These are phyloP conservation scores for Hycleus phaleratus DNA, from an alignment of 1,140 invertebrate species.

Conservation along the genomic window DNA sequence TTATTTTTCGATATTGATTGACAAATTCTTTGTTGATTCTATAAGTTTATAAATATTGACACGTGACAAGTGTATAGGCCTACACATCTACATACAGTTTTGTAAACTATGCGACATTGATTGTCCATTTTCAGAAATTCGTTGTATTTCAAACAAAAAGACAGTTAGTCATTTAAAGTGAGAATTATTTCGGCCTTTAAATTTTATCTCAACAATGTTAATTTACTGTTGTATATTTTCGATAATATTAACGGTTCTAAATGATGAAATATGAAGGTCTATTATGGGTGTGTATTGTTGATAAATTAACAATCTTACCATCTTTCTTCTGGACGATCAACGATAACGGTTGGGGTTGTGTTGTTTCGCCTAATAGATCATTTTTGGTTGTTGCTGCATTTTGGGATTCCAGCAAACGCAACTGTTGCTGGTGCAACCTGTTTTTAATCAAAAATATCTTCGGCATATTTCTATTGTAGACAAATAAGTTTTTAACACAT, in stretches of 20 bases:
- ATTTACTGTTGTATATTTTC: neutral
- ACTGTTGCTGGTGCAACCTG: constrained; percentile 79
- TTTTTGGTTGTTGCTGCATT: constrained; percentile 45
- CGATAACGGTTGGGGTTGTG: constrained; percentile 46
- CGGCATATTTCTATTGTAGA: constrained; percentile 56
- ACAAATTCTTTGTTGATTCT: too few relatives aligned
- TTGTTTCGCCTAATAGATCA: constrained; percentile 38
- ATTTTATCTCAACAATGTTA: neutral
- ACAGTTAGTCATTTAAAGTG: neutral
- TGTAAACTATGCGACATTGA: neutral
- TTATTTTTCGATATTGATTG: too few relatives aligned
- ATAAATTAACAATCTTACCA: constrained; percentile 32
- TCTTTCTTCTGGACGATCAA: constrained; percentile 49
- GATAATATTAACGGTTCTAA: too few relatives aligned
- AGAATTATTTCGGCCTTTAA: too few relatives aligned
- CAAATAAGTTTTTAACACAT: neutral
- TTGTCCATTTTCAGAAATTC: constrained; percentile 12
- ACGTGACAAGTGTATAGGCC: constrained; percentile 8
- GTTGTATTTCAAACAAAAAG: constrained; percentile 26
- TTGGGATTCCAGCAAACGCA: constrained; percentile 68
- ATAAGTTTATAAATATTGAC: too few relatives aligned
- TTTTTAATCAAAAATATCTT: constrained; percentile 87
- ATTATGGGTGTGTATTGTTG: neutral
- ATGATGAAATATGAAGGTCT: too few relatives aligned
- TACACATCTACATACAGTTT: neutral